Evolutionary conservation across 1,140 invertebrate genomes (phyloP), one percentile per base, ranked within the genome.

Genomic region (Caenorhabditis brenneri): DNA sequence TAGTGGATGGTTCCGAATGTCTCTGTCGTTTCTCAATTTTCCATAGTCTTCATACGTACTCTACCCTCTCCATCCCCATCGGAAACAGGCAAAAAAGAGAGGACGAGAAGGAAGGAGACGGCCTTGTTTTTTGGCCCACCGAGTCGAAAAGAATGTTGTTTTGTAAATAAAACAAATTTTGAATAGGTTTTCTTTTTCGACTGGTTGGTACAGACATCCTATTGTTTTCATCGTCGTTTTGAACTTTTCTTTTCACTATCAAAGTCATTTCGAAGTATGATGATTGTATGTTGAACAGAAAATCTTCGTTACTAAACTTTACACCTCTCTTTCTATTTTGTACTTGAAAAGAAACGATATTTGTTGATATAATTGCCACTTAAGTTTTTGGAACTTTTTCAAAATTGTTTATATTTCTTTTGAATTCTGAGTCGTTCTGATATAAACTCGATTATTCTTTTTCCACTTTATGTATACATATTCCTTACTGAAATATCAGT

Each of bases 101-200:
- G n/a, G n/a, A 46, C 15, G 24, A 16, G 65, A 42, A 74, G 36
- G 22, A n/a, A n/a, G 22, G 65, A 46, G 36, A 24, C 65, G 36
- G 65, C 65, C 65, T 46, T 42, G 65, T 74, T 74, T 74, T 74
- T 74, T 74, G 33, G 65, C 65, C 65, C 65, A 10, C 65, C 65
- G 65, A 74, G 65, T 74, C 65, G 36, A 33, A 29, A 33, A 19
- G 60, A 65, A 65, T 65, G 60, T 74, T 74, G n/a, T 74, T 74
- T 74, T 74, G 65, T 42, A 74, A 74, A 74, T 74, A 74, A 74
- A 74, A 74, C 42, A 65, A 36, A 12, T 39, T 74, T 74, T 24
- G 36, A 42, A 42, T 74, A 42, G 65, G 33, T 74, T 74, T 74
- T 42, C 24, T 33, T 16, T 29, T 7, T 29, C 24, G 9, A 58